Conservation (phyloP, 2,113 vertebrate species). For the Chunga burmeisteri region DNA sequence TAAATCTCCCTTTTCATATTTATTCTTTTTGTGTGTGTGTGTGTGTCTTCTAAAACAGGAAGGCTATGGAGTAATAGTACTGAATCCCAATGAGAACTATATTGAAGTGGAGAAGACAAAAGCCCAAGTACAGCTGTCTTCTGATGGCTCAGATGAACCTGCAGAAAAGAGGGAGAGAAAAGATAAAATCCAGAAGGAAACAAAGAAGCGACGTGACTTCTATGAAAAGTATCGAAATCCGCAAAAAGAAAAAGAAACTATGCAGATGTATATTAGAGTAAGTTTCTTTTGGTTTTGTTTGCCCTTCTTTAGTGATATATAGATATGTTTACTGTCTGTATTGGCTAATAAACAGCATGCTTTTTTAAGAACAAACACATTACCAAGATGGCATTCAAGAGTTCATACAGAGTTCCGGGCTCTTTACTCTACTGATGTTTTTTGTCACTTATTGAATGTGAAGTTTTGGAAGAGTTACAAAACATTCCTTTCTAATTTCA, state of each 20-base stretch:
- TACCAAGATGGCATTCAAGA: neutral
- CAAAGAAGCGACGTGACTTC: constrained; percentile 91
- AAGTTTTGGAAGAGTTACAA: constrained; percentile 13
- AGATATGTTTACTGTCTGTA: neutral
- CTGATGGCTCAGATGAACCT: constrained; percentile 89
- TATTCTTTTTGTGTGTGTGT: constrained; percentile 45
- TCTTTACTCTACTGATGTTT: neutral
- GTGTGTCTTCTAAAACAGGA: constrained; percentile 78
- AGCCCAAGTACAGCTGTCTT: constrained; percentile 72
- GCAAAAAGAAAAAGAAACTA: constrained; percentile 92
- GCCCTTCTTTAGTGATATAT: neutral
- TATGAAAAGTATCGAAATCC: constrained; percentile 97
- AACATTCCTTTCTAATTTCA: constrained; percentile 37
- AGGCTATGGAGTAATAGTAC: constrained; percentile 92
- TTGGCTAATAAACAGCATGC: neutral
- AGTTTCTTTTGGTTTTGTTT: constrained; percentile 62
- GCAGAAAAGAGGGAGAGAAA: constrained; percentile 94
- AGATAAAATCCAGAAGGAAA: constrained; percentile 85
- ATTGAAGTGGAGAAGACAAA: constrained; percentile 92
- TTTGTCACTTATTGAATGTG: neutral
- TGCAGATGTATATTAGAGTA: constrained; percentile 91
- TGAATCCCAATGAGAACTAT: constrained; percentile 98
- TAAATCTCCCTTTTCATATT: constrained; percentile 67
- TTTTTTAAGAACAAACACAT: neutral
- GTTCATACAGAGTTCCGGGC: neutral